Base-by-base conservation (phyloP, 2,113 vertebrate genomes). In the Lepisosteus osseus region DNA sequence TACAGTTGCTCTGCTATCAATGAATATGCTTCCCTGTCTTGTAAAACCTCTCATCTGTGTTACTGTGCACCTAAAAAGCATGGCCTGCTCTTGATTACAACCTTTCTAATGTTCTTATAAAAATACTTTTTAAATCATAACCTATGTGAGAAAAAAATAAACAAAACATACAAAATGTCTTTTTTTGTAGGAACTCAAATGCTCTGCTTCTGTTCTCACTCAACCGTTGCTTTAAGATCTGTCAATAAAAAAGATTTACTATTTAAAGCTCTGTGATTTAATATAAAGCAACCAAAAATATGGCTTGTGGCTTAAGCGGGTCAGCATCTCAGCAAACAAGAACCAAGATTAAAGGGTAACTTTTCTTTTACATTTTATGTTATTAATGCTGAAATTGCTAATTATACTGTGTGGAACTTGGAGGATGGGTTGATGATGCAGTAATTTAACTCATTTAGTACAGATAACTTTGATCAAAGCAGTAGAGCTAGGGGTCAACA, bases 351-450 rank as follows among this genome's bases (percentile, higher is more conserved):
- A 91, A 87, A 91, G 89, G 85, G 82, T 64, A 82, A 70, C 3
- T 41, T 70, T 74, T 72, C 78, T 71, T 73, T 73, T 83, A 81
- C 81, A 77, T 81, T 77, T 80, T 76, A 77, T 77, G 76, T 84
- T 87, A 90, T 88, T 89, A 92, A 90, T 86, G 77, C 78, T 68
- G n/a, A 77, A 83, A 87, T 83, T 66, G 84, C 83, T 86, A 86
- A 90, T 88, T 88, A 84, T 82, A 84, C 76, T 67, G 79, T 74
- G 77, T 70, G 85, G 86, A 88, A 79, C 78, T 86, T 83, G 65
- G 82, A 80, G 76, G 77, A 71, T 79, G 67, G 75, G 80, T 74
- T 82, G 85, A 86, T 82, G 83, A 78, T 86, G 73, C 75, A 79
- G 84, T 78, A 81, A 80, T 90, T 88, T 84, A 83, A 77, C 81